Base-by-base conservation (phyloP, 2,888 invertebrate genomes). In the Eupithecia pulchellata region DNA sequence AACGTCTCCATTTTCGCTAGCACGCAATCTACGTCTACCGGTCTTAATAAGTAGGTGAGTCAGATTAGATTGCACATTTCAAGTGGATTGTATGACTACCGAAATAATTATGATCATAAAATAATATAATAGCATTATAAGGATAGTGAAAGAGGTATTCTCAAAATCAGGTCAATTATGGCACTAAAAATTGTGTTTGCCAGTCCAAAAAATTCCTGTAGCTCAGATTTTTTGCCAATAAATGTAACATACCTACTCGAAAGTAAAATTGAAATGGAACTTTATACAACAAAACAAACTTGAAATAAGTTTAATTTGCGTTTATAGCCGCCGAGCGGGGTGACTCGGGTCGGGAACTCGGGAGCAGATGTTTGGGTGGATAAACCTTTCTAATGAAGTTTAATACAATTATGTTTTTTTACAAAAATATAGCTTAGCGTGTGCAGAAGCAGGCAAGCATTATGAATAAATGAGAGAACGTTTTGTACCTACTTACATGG, bases 351-450 rank as follows among this genome's bases (percentile, higher is more conserved):
- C 73, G 78, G 74, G 72, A 90, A 86, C 92, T 74, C 71, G 77
- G 76, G 73, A 91, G 86, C 92, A 92, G 92, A 92, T 92, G 92
- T 89, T 89, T 86, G 73, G 71, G 73, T 73, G 71, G 68, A 76
- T 76, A 70, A 74, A 75, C 73, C 71, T 73, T 77, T 84, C 82
- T 88, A 86, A 90, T 90, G 87, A 89, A 89, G 84, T 82, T 82
- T 85, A 65, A 69, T 74, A 69, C 52, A 75, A 32, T 72, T 77
- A 77, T 63, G 64, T 77, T 79, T 78, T 80, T 79, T 75, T 27
- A 64, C 11, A 64, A 52, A 66, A 63, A 17, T 58, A 42, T 57
- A 61, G 42, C 61, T 47, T 32, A 61, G 60, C 20, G n/a, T 60
- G 42, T 57, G 32, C 47, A 36, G 17, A 52, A 52, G 52, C 52